These are phyloP conservation scores for Phaethon lepturus DNA, from an alignment of 2,113 vertebrate species.

Conservation along the genomic window DNA sequence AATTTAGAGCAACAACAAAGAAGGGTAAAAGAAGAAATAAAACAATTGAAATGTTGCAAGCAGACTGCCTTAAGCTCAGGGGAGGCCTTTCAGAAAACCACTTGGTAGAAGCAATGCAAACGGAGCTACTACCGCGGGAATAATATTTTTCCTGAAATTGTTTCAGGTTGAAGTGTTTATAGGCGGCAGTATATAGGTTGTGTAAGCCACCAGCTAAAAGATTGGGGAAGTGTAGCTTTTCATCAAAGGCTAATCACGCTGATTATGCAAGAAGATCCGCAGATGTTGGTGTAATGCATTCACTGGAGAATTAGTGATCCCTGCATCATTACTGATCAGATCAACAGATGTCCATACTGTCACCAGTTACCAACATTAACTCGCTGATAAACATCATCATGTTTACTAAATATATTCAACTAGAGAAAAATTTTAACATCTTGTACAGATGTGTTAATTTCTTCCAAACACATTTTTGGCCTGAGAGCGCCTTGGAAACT, in stretches of 20 bases:
- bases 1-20: constrained; percentile 60
- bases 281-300: not conserved
- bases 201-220: not conserved
- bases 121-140: not conserved
- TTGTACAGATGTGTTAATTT: not conserved
- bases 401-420: not conserved
- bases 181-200: not conserved
- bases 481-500: not conserved
- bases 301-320: not conserved
- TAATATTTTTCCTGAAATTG: constrained; percentile 31
- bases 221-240: not conserved
- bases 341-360: not conserved
- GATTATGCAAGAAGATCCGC: constrained; percentile 9
- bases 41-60: constrained; percentile 25
- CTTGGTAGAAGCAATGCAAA: constrained; percentile 18
- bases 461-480: not conserved
- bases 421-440: not conserved
- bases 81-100: constrained; percentile 6
- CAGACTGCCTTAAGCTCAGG: not conserved
- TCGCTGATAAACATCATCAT: not conserved
- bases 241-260: not conserved
- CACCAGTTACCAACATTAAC: not conserved
- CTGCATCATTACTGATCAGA: not conserved
- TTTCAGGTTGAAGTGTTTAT: constrained; percentile 34
- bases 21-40: constrained; percentile 16